A percentile compares a stretch with the other conserved stretches of the same genome.
Evolutionary conservation across 2,888 invertebrate genomes (phyloP).

Genomic region (Brenthis daphne): DNA sequence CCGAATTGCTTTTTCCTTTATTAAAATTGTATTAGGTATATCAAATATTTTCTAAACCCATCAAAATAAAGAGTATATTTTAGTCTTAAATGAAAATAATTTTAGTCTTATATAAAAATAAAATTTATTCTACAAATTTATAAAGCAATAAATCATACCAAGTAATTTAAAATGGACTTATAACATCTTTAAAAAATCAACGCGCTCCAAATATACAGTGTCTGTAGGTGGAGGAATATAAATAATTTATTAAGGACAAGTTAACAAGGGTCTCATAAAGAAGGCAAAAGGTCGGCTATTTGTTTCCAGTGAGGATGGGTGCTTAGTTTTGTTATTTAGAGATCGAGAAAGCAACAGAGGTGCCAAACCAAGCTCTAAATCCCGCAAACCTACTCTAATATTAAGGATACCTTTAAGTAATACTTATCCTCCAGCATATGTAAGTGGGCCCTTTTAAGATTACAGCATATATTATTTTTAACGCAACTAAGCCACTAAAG

Average conservation of each 20-base stretch:
- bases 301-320: conserved; percentile 75
- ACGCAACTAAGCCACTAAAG: too few species aligned
- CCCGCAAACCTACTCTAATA: conserved; percentile 58
- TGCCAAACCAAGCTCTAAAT: conserved; percentile 46
- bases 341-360: conserved; percentile 52
- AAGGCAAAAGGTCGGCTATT: conserved; percentile 81
- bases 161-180: neutral
- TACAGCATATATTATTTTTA: conserved; percentile 1
- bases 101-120: too few species aligned
- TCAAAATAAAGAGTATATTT: too few species aligned
- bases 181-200: conserved; percentile 62
- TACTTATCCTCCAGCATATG: conserved; percentile 30
- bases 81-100: too few species aligned
- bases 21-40: too few species aligned
- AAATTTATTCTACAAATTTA: too few species aligned
- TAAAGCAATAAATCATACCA: neutral
- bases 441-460: conserved; percentile 9
- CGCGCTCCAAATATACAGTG: conserved; percentile 53
- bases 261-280: conserved; percentile 82
- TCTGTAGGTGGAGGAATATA: conserved; percentile 59
- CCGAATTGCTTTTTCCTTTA: too few species aligned
- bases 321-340: conserved; percentile 77
- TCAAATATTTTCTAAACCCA: too few species aligned
- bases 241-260: conserved; percentile 81
- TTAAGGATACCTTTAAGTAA: conserved; percentile 40